Evolutionary conservation across 2,797 vertebrate genomes (phyloP).

Genomic region (Rhincodon typus): DNA sequence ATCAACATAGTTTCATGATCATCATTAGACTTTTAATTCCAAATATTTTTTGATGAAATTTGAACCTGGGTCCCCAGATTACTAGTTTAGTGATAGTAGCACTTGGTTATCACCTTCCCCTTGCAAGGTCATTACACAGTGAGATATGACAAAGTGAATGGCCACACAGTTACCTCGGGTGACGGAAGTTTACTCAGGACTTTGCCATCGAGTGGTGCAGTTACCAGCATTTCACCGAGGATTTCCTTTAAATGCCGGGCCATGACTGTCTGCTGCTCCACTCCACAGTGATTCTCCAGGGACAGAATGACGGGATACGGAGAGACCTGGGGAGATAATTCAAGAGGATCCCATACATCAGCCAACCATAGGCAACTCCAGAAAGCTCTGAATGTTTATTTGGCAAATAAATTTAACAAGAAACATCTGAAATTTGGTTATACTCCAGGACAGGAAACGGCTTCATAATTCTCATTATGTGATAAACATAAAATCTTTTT

Average conservation of each 20-base stretch:
- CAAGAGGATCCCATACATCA: not conserved
- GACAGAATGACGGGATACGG: constrained; percentile 89
- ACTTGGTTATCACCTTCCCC: not conserved
- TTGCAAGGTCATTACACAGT: not conserved
- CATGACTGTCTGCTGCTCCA: constrained; percentile 84
- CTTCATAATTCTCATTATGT: not conserved
- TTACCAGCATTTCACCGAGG: constrained; percentile 73
- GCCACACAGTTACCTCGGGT: constrained; percentile 67
- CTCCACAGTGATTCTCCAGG: constrained; percentile 87
- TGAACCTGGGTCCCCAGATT: no score
- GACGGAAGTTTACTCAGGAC: constrained; percentile 70
- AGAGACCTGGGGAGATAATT: constrained; percentile 63
- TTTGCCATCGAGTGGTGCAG: constrained; percentile 59
- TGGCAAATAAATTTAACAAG: not conserved
- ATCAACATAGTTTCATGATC: no score
- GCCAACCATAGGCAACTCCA: not conserved
- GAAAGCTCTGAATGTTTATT: not conserved
- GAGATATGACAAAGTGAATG: not conserved
- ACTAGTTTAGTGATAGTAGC: no score
- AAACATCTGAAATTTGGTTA: not conserved
- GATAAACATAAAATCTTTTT: not conserved
- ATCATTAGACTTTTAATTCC: no score
- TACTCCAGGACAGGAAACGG: not conserved
- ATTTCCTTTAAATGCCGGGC: constrained; percentile 70
- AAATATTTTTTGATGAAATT: no score